Percentiles rank a stretch among this genome's conserved stretches.
phyloP scores from a whole-genome alignment of 2,888 invertebrate species.

The Xestia xanthographa region DNA sequence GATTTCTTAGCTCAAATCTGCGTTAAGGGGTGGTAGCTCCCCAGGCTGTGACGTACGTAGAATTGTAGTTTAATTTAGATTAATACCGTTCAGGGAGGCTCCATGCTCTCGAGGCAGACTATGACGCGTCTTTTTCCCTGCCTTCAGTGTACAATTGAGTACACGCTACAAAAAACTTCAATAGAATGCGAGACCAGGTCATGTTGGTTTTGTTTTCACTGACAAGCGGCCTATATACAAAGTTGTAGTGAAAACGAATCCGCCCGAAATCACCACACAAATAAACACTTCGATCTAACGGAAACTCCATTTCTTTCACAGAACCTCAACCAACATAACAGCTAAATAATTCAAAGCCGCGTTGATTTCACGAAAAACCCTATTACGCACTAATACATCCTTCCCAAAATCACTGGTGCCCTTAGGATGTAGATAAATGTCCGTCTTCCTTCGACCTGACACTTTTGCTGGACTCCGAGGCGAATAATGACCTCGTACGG shows the following conservation, averaged over 20 bases:
- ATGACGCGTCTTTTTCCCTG: not conserved
- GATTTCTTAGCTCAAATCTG: not conserved
- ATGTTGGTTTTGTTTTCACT: not conserved
- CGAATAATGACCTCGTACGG: slow-evolving; percentile 86
- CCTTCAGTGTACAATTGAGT: not conserved
- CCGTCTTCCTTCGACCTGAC: slow-evolving; percentile 84
- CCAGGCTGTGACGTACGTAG: not conserved
- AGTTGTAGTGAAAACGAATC: not conserved
- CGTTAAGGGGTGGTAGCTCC: not conserved
- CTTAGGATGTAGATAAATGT: slow-evolving; percentile 89
- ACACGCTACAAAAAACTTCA: not conserved
- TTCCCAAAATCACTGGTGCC: slow-evolving; percentile 86
- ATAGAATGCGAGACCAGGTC: too few species aligned
- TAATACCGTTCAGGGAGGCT: not conserved
- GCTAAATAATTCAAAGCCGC: slow-evolving; percentile 82
- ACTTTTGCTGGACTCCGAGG: slow-evolving; percentile 85
- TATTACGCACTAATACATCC: slow-evolving; percentile 82
- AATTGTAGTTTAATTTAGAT: not conserved
- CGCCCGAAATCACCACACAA: slow-evolving; percentile 4
- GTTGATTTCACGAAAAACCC: slow-evolving; percentile 84
- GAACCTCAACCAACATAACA: slow-evolving; percentile 73
- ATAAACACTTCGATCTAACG: slow-evolving; percentile 57
- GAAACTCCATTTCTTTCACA: slow-evolving; percentile 65
- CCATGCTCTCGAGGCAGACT: not conserved
- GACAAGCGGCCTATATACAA: not conserved